Evolutionary conservation across 2,888 invertebrate species (phyloP), one percentile per base, ranked within the genome.

Genomic region (Acanthosepion esculentum): DNA sequence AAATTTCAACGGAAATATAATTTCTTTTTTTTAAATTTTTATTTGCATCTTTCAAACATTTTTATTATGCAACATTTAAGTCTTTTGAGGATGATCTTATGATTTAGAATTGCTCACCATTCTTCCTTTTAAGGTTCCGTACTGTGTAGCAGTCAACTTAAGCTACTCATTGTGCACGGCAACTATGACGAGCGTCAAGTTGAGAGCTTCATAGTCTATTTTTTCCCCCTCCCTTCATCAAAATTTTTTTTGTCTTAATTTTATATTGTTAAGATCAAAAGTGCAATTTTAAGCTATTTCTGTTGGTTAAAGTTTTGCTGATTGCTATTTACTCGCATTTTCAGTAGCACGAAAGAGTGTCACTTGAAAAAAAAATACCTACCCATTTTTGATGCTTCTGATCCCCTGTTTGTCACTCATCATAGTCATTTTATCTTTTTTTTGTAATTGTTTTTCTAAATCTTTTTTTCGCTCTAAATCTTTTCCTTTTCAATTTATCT

Each of bases 21-120:
- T 59, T 3, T n/a, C 18, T 33, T 78, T 33, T 78, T 8, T 29
- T 78, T n/a, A 0, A 7, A 10, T 26, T n/a, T n/a, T 78, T 78
- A n/a, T 78, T 78, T 78, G 78, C 78, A 78, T 78, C 15, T n/a
- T 78, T 78, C 33, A n/a, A 26, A 64, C 50, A 50, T 50, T 50
- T 59, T 6, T 59, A 20, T n/a, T 15, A n/a, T n/a, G n/a, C 78
- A 78, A 78, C 78, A 78, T 33, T 33, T 23, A 41, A n/a, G 78
- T 78, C 78, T 78, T 78, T 78, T 78, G 78, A 78, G n/a, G 78
- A 78, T 78, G 78, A 78, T 78, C 78, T 78, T 78, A 78, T 78
- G 78, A 78, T 78, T 78, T 78, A 78, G 78, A 78, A 33, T 78
- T 78, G 78, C 78, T 78, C n/a, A 78, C 78, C 78, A 78, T 78